phyloP scores from a whole-genome alignment of 2,113 vertebrate genomes.

The Perognathus longimembris region DNA sequence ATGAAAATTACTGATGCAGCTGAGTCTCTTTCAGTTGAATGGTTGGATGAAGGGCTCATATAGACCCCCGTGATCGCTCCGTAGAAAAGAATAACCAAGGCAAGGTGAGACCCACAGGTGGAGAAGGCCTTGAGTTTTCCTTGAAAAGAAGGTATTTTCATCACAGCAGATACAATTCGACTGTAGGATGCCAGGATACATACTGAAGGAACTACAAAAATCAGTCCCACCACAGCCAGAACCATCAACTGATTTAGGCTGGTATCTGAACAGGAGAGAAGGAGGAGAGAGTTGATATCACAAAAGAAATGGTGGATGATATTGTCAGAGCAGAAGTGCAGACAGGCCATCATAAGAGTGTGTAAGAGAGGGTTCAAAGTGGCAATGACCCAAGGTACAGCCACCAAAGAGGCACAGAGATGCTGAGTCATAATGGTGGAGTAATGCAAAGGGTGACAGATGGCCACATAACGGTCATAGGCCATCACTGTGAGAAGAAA shows the following conservation, averaged over 20 bases:
- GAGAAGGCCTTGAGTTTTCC: slow-evolving; percentile 71
- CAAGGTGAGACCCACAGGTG: slow-evolving; percentile 73
- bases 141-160: slow-evolving; percentile 63
- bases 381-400: slow-evolving; percentile 55
- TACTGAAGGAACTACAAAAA: slow-evolving; percentile 64
- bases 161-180: slow-evolving; percentile 59
- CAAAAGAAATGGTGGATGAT: slow-evolving; percentile 73
- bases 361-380: slow-evolving; percentile 71
- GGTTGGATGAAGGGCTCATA: slow-evolving; percentile 57
- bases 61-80: slow-evolving; percentile 70
- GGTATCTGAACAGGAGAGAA: slow-evolving; percentile 73
- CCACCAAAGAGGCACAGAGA: slow-evolving; percentile 58
- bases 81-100: slow-evolving; percentile 73
- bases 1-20: slow-evolving; percentile 69
- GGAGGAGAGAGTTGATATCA: slow-evolving; percentile 67
- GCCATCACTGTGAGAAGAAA: slow-evolving; percentile 76
- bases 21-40: slow-evolving; percentile 56
- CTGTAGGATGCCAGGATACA: slow-evolving; percentile 66
- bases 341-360: slow-evolving; percentile 46
- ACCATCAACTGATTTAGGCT: slow-evolving; percentile 69
- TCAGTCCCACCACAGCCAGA: slow-evolving; percentile 56
- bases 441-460: slow-evolving; percentile 69
- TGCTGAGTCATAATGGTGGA: slow-evolving; percentile 28
- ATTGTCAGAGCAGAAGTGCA: slow-evolving; percentile 71
- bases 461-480: slow-evolving; percentile 70